Percentiles rank a stretch among this genome's conserved stretches.
phyloP scores from a whole-genome alignment of 2,888 invertebrate genomes.

The Sinodicranocentrus sp. region DNA sequence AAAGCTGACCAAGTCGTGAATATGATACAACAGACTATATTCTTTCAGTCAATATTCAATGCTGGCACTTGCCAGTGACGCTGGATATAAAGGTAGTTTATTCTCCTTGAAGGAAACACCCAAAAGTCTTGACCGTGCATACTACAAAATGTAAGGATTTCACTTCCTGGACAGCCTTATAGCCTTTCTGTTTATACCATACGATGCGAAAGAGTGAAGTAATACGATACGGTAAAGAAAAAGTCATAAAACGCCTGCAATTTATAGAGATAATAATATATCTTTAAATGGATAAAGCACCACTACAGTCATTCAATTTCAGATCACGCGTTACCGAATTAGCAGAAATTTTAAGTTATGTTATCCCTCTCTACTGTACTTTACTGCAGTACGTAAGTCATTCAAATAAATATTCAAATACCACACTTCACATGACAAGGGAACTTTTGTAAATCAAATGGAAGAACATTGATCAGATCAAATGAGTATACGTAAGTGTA shows the following conservation, averaged over 20 bases:
- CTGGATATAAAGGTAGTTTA: constrained; percentile 3
- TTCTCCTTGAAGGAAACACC: constrained; percentile 50
- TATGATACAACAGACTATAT: constrained; percentile 55
- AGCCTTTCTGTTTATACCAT: constrained; percentile 10
- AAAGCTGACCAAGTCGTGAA: constrained; percentile 57
- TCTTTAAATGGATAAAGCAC: no score
- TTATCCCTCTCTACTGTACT: no score
- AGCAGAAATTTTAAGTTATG: no score
- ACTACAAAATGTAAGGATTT: no score
- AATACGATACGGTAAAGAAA: constrained; percentile 24
- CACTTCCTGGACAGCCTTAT: constrained; percentile 54
- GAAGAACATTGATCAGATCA: no score
- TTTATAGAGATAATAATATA: not conserved
- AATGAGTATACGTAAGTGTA: no score
- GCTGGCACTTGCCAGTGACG: constrained; percentile 8
- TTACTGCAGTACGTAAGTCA: no score
- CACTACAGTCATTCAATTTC: no score
- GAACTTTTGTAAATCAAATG: no score
- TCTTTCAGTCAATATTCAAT: constrained; percentile 8
- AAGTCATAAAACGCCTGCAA: constrained; percentile 26
- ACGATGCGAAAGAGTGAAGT: constrained; percentile 2
- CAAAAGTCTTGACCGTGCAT: constrained; percentile 52
- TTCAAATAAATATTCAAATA: no score
- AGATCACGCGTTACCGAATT: no score
- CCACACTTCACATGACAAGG: no score